A percentile compares a stretch with the other conserved stretches of the same genome.
phyloP scores from a whole-genome alignment of 2,797 vertebrate genomes.

The Etheostoma nigrum region DNA sequence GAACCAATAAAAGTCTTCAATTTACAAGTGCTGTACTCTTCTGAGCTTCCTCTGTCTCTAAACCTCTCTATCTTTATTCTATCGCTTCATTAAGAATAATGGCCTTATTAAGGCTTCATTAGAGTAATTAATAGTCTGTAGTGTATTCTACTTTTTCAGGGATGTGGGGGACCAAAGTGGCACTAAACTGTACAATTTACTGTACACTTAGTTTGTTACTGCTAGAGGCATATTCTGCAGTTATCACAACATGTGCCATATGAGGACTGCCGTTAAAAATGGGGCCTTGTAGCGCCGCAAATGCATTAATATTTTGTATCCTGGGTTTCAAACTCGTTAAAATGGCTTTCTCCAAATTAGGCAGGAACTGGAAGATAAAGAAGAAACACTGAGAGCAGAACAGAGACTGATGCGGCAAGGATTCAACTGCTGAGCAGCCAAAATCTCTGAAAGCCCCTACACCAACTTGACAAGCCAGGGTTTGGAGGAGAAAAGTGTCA shows the following conservation, averaged over 20 bases:
- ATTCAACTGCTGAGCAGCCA: neutral
- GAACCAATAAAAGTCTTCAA: slow-evolving; percentile 17
- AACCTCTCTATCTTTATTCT: neutral
- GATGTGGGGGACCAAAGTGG: neutral
- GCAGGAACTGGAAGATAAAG: neutral
- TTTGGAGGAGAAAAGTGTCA: slow-evolving; percentile 17
- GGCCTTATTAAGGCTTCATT: neutral
- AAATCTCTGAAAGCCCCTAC: neutral
- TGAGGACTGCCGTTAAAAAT: slow-evolving; percentile 1
- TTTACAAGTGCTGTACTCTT: neutral
- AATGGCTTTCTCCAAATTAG: slow-evolving; percentile 11
- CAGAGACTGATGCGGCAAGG: neutral
- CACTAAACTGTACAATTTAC: slow-evolving; percentile 30
- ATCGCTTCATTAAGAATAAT: neutral
- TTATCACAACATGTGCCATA: slow-evolving; percentile 15
- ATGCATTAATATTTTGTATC: slow-evolving; percentile 15
- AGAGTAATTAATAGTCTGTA: slow-evolving; percentile 5
- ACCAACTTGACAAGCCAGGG: slow-evolving; percentile 3
- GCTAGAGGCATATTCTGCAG: slow-evolving; percentile 13
- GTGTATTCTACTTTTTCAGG: neutral
- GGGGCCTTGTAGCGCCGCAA: neutral
- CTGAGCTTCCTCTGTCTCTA: neutral
- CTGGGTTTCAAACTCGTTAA: slow-evolving; percentile 11
- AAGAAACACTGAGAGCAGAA: neutral
- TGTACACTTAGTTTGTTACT: slow-evolving; percentile 1